Evolutionary conservation across 2,797 vertebrate species (phyloP).

Genomic region (Poecile montanus): DNA sequence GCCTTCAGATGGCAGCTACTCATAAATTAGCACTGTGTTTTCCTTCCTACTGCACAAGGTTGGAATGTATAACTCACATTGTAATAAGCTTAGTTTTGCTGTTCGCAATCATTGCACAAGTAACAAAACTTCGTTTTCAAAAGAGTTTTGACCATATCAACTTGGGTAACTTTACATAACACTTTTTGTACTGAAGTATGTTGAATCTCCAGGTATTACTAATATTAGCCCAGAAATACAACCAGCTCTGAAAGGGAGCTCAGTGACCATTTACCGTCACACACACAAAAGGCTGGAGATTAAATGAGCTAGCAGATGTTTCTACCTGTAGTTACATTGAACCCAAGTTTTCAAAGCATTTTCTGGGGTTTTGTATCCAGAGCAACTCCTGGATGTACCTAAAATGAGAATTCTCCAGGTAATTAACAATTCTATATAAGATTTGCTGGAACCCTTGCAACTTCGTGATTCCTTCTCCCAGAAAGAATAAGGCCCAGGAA

Average conservation of each 20-base stretch:
- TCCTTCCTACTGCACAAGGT: neutral
- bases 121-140: neutral
- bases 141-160: neutral
- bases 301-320: neutral
- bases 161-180: neutral
- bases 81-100: neutral
- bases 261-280: neutral
- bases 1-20: neutral
- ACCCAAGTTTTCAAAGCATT: neutral
- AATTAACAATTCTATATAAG: neutral
- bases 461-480: neutral
- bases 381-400: neutral
- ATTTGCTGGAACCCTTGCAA: neutral
- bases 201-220: neutral
- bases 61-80: neutral
- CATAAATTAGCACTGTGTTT: neutral
- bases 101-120: neutral
- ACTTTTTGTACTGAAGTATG: neutral
- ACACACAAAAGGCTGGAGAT: neutral
- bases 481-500: neutral
- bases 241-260: neutral
- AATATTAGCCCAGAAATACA: neutral
- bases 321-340: neutral
- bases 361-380: neutral
- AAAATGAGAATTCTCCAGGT: neutral